Conservation (phyloP, 2,797 vertebrate genomes). For the Argyrosomus regius region DNA sequence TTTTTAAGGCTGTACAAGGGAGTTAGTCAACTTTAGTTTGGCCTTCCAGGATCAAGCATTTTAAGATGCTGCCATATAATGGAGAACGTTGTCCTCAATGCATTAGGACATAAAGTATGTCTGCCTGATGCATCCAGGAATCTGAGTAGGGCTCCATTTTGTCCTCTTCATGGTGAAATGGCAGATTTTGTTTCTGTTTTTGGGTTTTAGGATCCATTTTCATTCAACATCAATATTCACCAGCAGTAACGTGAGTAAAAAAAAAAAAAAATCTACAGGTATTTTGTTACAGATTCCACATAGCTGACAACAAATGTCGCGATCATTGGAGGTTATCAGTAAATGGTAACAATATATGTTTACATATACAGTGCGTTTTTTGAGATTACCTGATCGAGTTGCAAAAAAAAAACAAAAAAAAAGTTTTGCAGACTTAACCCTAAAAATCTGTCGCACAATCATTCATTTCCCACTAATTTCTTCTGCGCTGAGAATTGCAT, state of each 20-base stretch:
- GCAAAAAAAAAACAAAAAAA: constrained; percentile 14
- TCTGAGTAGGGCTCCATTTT: constrained; percentile 64
- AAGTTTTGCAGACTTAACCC: constrained; percentile 40
- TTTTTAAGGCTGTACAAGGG: constrained; percentile 70
- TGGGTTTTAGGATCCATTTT: constrained; percentile 53
- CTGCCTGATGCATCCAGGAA: constrained; percentile 62
- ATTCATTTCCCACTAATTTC: constrained; percentile 39
- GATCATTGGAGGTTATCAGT: constrained; percentile 44
- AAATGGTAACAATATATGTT: constrained; percentile 65
- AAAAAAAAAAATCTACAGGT: constrained; percentile 61
- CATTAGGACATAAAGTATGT: constrained; percentile 57
- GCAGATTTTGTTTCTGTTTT: constrained; percentile 42
- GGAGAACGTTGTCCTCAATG: constrained; percentile 61
- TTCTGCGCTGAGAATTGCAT: constrained; percentile 47
- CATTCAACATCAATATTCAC: constrained; percentile 71
- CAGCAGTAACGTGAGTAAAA: constrained; percentile 74
- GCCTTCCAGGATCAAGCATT: constrained; percentile 66
- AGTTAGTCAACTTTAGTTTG: constrained; percentile 70
- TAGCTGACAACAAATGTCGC: constrained; percentile 34
- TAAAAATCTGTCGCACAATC: constrained; percentile 68
- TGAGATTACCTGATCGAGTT: constrained; percentile 47
- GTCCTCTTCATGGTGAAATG: constrained; percentile 51
- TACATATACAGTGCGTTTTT: constrained; percentile 57
- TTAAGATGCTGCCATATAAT: constrained; percentile 69
- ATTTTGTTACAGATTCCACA: constrained; percentile 67